Percentiles rank a stretch among this genome's conserved stretches.
Conservation (phyloP, 2,113 vertebrate genomes). For the Grallaria varia region DNA sequence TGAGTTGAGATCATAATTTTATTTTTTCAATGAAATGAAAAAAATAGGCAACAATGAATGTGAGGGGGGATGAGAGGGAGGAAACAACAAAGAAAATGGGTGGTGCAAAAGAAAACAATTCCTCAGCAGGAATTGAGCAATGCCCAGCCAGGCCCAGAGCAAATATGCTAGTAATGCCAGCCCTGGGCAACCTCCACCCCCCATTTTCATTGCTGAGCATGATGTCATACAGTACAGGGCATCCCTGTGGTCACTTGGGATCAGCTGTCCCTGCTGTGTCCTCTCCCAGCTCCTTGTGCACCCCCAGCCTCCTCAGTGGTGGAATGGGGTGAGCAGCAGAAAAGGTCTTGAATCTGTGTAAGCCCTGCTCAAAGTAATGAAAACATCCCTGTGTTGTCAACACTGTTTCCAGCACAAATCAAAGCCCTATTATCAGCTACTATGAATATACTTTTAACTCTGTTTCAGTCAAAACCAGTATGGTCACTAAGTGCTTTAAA, state of each 20-base stretch:
- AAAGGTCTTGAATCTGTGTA: not conserved
- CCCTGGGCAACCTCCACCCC: rapidly evolving
- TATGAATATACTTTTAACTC: not conserved
- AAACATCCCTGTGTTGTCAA: not conserved
- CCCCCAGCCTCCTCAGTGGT: rapidly evolving
- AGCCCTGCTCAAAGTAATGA: not conserved
- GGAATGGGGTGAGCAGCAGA: rapidly evolving
- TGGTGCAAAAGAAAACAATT: not conserved
- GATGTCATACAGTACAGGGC: rapidly evolving
- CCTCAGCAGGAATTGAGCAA: rapidly evolving
- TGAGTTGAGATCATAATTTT: not conserved
- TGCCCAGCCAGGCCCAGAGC: not conserved
- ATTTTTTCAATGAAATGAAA: rapidly evolving
- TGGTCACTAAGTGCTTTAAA: not conserved
- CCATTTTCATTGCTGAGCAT: not conserved
- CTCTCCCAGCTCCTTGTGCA: rapidly evolving
- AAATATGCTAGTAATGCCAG: not conserved
- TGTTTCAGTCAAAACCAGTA: not conserved
- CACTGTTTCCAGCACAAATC: not conserved
- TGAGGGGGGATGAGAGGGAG: rapidly evolving
- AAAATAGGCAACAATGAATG: not conserved
- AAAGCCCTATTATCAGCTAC: not conserved
- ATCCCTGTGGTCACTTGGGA: not conserved
- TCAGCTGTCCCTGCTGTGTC: not conserved
- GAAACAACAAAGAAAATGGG: not conserved